Evolutionary conservation across 2,797 vertebrate genomes (phyloP), one percentile per base, ranked within the genome.

Genomic region (Cephalopachus bancanus): DNA sequence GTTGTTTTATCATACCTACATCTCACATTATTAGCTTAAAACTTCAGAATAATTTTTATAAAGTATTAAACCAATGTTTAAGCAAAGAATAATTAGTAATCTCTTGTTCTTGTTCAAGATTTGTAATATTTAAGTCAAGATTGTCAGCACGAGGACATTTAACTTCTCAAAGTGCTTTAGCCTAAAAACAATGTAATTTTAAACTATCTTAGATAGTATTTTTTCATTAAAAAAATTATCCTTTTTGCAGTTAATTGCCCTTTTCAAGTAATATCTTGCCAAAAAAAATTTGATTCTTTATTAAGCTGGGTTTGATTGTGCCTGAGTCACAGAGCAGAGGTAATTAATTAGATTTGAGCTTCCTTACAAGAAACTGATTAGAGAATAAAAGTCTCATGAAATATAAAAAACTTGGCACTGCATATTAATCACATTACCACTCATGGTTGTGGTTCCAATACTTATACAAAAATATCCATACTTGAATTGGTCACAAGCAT

Each of bases 161-260:
- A 92, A 92, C 16, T 83, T 88, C 75, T 53, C 20, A 62, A 89
- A 83, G 12, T 57, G 8, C 33, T 89, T 62, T 74, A 94, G 91
- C 8, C 28, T 91, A 19, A 89, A 94, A 89, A 20, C 33, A 65
- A 67, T 69, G 33, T 69, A 24, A 91, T 62, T 60, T 87, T 81
- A 53, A 92, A 83, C 62, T 91, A 76, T n/a, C 92, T 89, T 85
- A 89, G 49, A 26, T 53, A 69, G 8, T 57, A 80, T 72, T 9
- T 84, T 69, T 91, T 89, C 74, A 37, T 44, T 89, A 89, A 57
- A 93, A 92, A 94, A 28, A 75, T 87, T 85, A 64, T 57, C 30
- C 30, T 89, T 90, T 96, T 74, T 79, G 49, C 8, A 88, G 78
- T 76, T 79, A 81, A 76, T 76, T 90, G n/a, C 20, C n/a, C 15